Conservation (phyloP, 2,888 invertebrate genomes). For the Dryadula phaetusa region DNA sequence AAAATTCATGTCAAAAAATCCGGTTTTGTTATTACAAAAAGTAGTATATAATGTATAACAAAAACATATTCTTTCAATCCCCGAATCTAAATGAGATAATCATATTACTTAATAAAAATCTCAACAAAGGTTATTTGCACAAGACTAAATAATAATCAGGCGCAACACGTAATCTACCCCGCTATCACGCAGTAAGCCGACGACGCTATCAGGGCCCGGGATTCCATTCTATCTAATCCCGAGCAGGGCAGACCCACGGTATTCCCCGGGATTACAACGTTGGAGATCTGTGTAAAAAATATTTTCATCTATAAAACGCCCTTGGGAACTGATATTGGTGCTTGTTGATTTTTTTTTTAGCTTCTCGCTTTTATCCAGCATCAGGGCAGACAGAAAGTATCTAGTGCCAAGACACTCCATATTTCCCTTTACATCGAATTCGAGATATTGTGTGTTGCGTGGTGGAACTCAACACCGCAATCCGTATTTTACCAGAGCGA, state of each 20-base stretch:
- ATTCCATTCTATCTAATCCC: constrained; percentile 25
- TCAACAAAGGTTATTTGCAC: neutral
- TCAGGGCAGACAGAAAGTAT: no score
- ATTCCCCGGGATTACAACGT: constrained; percentile 24
- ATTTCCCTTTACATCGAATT: no score
- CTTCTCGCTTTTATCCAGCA: no score
- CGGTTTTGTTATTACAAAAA: no score
- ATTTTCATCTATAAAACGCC: neutral
- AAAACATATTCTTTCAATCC: neutral
- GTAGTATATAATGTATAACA: no score
- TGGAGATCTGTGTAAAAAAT: neutral
- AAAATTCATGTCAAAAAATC: no score
- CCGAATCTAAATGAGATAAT: neutral
- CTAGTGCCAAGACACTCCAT: no score
- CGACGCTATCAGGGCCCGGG: constrained; percentile 25
- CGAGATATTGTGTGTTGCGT: no score
- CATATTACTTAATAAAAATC: constrained; percentile 8
- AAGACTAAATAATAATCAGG: constrained; percentile 24
- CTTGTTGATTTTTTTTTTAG: neutral
- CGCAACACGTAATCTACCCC: constrained; percentile 29
- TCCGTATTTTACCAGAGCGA: no score
- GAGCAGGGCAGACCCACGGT: constrained; percentile 18
- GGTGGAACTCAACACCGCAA: no score
- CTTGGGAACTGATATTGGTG: neutral
- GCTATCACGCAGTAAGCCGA: constrained; percentile 25